phyloP scores from a whole-genome alignment of 2,113 vertebrate species.

The human (Homo sapiens) region GRCh38 chr2:207015001-207015500 shows the following conservation, averaged over 20 bases:
- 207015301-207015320: neutral
- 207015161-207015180: neutral
- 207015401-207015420: neutral
- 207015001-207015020: neutral
- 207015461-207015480: neutral
- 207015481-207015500: neutral
- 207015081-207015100: constrained; percentile 17
- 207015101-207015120: neutral
- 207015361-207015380: neutral
- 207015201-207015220: neutral
- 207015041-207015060: constrained; percentile 6
- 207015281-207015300: neutral
- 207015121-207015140: constrained; percentile 19
- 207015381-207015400: neutral
- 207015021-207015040: neutral
- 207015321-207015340: neutral
- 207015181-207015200: neutral
- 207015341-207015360: neutral
- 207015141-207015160: constrained; percentile 15
- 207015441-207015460: neutral
- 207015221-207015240: neutral
- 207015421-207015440: neutral
- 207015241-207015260: neutral
- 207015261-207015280: neutral
- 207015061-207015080: neutral